Evolutionary conservation across 2,113 vertebrate species (phyloP), one percentile per base, ranked within the genome.

Genomic region (Sardina pilchardus): DNA sequence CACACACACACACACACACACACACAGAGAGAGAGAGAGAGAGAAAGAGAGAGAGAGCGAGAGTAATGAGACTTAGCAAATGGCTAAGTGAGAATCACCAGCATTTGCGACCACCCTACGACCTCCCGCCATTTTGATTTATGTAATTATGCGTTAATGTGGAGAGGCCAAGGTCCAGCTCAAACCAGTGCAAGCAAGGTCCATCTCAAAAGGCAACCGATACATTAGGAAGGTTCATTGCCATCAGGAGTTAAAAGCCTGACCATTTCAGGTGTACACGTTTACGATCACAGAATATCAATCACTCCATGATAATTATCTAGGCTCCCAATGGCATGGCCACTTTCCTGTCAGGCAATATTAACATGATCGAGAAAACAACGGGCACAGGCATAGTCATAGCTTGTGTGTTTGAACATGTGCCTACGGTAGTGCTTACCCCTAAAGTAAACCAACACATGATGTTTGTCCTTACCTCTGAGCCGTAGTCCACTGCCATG

Each of bases 401-500:
- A 1, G 53, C 6, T 56, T 6, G 19, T 24, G 5, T 56, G 53
- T 56, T 59, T 19, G 6, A 59, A 59, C 45, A 47, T 24, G 53
- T 59, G 53, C 53, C 53, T n/a, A n/a, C n/a, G n/a, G n/a, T 99
- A 90, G 97, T 99, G 86, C 98, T 24, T 7, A 24, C 53, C 53
- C 53, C 19, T 4, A 59, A 19, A 56, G 17, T 56, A 21, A 59
- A 59, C 21, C 21, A 59, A 7, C 16, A 59, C 19, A 5, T 36
- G 71, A 17, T 36, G 71, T 34, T 30, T 36, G 30, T 78, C 14
- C 93, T 88, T 94, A 97, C 98, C 45, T 89, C 95, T 84, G 98
- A 99, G 87, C 98, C 98, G 0, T 94, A 97, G 90, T 88, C 89
- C 63, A 99, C 94, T 0, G 95, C 96, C 93, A 99, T 97, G 71